Conservation (phyloP, 2,113 vertebrate species). For the Malaclemys terrapin region DNA sequence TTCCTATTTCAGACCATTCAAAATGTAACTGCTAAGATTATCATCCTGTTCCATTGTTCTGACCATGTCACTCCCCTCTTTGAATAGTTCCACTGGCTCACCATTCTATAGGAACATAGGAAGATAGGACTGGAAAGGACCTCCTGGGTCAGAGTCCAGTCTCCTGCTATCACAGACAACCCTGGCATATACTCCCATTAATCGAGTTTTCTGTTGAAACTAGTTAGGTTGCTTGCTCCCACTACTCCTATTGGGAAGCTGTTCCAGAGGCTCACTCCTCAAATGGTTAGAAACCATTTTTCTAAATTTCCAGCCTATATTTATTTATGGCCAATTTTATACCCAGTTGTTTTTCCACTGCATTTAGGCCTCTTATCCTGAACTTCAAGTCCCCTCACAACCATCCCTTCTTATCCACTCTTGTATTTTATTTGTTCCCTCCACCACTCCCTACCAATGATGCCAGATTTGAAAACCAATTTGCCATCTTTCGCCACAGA, state of each 20-base stretch:
- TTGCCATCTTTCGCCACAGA: not conserved
- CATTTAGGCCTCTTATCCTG: not conserved
- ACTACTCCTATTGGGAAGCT: not conserved
- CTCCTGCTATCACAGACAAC: not conserved
- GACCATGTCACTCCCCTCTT: not conserved
- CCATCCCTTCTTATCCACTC: not conserved
- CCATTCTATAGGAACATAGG: not conserved
- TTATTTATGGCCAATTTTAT: not conserved
- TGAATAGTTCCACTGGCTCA: not conserved
- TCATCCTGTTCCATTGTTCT: not conserved
- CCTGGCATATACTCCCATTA: not conserved
- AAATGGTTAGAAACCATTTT: not conserved
- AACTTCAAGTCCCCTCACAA: not conserved
- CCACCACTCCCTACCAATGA: not conserved
- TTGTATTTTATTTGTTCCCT: not conserved
- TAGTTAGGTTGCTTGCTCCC: not conserved
- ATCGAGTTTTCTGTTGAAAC: not conserved
- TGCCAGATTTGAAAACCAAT: not conserved
- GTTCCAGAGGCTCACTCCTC: not conserved
- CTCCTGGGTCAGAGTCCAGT: not conserved
- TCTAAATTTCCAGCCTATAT: not conserved
- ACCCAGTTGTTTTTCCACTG: not conserved
- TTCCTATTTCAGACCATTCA: rapidly evolving
- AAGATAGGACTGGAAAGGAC: not conserved
- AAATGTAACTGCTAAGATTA: not conserved